Conservation (phyloP, 1,140 invertebrate species). For the Galendromus occidentalis region DNA sequence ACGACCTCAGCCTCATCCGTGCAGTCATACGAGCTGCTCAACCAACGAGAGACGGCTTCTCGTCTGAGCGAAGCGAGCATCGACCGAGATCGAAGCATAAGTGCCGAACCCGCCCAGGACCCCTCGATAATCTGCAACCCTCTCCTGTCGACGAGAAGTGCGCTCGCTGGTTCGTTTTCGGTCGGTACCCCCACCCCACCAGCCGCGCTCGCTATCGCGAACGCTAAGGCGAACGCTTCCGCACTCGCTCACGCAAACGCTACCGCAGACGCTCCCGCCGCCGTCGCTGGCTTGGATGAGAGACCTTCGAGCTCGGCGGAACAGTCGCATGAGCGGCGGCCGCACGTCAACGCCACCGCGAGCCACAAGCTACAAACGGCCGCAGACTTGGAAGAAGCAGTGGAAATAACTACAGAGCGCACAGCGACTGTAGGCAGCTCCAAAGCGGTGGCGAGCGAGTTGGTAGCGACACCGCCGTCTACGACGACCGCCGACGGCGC, state of each 20-base stretch:
- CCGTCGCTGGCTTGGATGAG: neutral
- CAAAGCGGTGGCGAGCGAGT: neutral
- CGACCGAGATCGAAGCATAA: constrained; percentile 4
- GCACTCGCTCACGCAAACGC: neutral
- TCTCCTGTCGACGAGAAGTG: too few species aligned
- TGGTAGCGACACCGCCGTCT: neutral
- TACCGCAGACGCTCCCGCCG: neutral
- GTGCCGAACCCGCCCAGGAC: neutral
- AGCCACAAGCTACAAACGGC: neutral
- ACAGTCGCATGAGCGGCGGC: neutral
- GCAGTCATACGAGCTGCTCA: constrained; percentile 2
- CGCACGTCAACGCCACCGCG: too few species aligned
- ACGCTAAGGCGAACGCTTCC: neutral
- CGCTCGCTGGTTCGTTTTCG: neutral
- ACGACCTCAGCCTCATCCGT: neutral
- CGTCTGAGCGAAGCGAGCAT: constrained; percentile 3
- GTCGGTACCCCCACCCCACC: neutral
- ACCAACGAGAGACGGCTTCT: neutral
- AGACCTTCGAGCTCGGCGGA: neutral
- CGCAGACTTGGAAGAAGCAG: neutral
- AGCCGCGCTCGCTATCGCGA: neutral
- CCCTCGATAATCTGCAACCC: too few species aligned
- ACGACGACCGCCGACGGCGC: neutral
- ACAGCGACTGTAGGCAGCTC: too few species aligned
- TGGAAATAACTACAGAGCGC: too few species aligned